Evolutionary conservation across 2,113 vertebrate genomes (phyloP).

Genomic region (Phylloscopus trochilus): DNA sequence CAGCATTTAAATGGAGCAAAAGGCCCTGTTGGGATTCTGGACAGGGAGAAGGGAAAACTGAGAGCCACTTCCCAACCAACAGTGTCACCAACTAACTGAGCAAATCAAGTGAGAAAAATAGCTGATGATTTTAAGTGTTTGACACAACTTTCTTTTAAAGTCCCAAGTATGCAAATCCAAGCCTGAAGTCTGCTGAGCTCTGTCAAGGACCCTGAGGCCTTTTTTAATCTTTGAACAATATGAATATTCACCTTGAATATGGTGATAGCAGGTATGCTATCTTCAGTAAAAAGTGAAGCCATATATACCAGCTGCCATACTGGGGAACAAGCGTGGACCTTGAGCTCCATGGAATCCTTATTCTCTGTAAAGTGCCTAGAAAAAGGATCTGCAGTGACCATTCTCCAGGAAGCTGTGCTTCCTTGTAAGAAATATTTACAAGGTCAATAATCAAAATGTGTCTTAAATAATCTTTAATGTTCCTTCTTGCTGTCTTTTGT

Average conservation of each 20-base stretch:
- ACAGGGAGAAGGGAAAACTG: background rate
- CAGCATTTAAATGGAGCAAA: slow-evolving; percentile 8
- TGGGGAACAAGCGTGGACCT: background rate
- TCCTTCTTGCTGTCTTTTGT: background rate
- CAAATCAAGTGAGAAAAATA: background rate
- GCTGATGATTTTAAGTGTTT: background rate
- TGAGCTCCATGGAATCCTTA: background rate
- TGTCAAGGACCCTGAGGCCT: background rate
- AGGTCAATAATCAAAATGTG: background rate
- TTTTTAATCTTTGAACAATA: background rate
- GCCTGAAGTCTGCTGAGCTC: background rate
- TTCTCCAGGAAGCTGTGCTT: background rate
- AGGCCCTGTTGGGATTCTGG: background rate
- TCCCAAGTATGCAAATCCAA: background rate
- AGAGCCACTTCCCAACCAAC: background rate
- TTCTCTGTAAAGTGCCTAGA: background rate
- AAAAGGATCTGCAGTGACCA: background rate
- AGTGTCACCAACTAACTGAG: background rate
- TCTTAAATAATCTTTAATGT: background rate
- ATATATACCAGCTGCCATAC: rapidly evolving
- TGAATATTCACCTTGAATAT: too few relatives aligned
- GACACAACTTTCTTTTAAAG: background rate
- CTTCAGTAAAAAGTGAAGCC: background rate
- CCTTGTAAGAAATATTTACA: background rate
- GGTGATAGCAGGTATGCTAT: background rate